Evolutionary conservation across 2,797 vertebrate genomes (phyloP), one percentile per base, ranked within the genome.

Genomic region (Oryzias dopingdopingensis): DNA sequence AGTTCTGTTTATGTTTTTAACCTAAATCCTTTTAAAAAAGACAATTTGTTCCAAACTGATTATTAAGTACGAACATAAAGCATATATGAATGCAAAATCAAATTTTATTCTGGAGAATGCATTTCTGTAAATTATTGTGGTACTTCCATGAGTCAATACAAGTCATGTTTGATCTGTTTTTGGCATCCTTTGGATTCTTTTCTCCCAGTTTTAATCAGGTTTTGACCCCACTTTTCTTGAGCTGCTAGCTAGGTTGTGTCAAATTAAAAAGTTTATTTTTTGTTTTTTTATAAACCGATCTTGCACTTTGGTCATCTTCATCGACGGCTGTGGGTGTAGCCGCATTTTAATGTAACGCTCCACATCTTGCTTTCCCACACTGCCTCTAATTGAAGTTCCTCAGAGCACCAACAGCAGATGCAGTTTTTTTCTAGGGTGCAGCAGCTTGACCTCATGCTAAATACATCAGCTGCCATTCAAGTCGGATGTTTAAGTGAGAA

Each of bases 391-490:
- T 79, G 72, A 70, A 65, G 65, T 70, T 54, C 58, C 44, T 45
- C 44, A 26, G 16, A 73, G 61, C 23, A 18, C 43, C 61, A 1
- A 32, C 47, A 26, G 42, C 23, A 32, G 62, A 44, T 24, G 48
- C 43, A 4, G 48, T 29, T 29, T 29, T 26, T 29, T 29, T 26
- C 4, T 76, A 66, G 15, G 46, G 66, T 79, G 76, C 75, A 75
- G 65, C 57, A 51, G 63, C 70, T 65, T 52, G n/a, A 51, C 65
- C 74, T 65, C 66, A 66, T 42, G 42, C 61, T 50, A 66, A 70
- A 74, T 37, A 29, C 66, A 73, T 82, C 74, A 64, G 61, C 63
- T 46, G 62, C 49, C 65, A 68, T 76, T 62, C 58, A 81, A 80
- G 67, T 80, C 62, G 52, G 72, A 70, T 54, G 82, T 75, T 72